Conservation (phyloP, 1,140 invertebrate species). For the Pogonognathellus flavescens region DNA sequence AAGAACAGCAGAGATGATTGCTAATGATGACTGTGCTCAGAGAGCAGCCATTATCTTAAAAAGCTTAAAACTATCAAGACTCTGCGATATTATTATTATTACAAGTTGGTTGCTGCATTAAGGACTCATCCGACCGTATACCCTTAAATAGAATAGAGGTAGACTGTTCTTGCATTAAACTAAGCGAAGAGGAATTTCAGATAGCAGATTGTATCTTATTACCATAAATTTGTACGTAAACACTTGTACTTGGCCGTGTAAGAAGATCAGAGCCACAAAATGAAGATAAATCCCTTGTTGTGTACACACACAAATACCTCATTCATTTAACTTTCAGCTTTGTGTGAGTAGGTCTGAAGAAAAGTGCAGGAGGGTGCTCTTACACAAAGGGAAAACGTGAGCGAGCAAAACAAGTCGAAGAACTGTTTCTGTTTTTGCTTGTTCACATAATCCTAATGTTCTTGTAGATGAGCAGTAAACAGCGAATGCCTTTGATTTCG, state of each 20-base stretch:
- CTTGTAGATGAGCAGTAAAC: not conserved
- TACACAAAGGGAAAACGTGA: conserved; percentile 13
- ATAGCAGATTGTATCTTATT: conserved; percentile 20
- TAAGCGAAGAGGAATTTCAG: not conserved
- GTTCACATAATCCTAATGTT: conserved; percentile 13
- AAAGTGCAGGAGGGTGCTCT: not conserved
- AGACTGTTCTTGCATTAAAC: not conserved
- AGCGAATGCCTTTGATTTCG: not conserved
- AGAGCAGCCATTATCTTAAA: no score
- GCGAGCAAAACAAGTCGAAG: conserved; percentile 25
- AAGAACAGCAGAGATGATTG: no score
- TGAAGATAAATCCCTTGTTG: not conserved
- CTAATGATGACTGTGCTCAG: not conserved
- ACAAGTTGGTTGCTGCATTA: conserved; percentile 1
- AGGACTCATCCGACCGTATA: conserved; percentile 6
- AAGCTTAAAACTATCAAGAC: no score
- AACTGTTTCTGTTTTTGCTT: not conserved
- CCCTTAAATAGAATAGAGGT: not conserved
- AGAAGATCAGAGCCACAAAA: not conserved
- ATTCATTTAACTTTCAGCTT: conserved; percentile 23
- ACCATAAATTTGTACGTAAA: conserved; percentile 22
- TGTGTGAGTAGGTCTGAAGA: not conserved
- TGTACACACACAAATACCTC: not conserved
- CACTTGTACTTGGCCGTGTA: conserved; percentile 13
- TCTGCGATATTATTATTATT: no score